Evolutionary conservation across 1,140 invertebrate genomes (phyloP).

Genomic region (Aphelenchoides avenae): DNA sequence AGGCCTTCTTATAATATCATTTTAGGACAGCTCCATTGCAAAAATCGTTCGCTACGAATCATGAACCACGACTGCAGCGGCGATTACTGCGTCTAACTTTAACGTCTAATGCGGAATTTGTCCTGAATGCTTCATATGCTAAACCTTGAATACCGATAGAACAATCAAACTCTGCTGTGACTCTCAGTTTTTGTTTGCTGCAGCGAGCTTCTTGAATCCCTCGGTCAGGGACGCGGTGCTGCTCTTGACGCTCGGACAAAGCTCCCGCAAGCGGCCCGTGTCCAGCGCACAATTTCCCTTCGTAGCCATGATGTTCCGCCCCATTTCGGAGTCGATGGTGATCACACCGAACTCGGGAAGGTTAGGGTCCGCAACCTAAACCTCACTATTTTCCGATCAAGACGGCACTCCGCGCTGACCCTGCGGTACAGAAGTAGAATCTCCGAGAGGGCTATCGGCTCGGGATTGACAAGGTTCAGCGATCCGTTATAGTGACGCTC

Average conservation of each 20-base stretch:
- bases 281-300: slow-evolving; percentile 57
- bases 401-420: slow-evolving; percentile 22
- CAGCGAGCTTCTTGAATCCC: slow-evolving; percentile 32
- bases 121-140: no score
- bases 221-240: slow-evolving; percentile 32
- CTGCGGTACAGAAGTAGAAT: slow-evolving; percentile 57
- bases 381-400: neutral
- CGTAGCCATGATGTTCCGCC: slow-evolving; percentile 45
- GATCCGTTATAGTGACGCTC: slow-evolving; percentile 47
- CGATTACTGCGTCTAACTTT: no score
- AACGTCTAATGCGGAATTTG: no score
- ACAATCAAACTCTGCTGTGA: neutral
- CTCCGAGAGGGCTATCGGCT: slow-evolving; percentile 50
- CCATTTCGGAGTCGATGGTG: slow-evolving; percentile 44
- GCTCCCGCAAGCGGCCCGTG: slow-evolving; percentile 25
- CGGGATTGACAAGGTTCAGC: slow-evolving; percentile 55
- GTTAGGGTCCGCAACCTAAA: slow-evolving; percentile 41
- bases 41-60: no score
- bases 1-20: no score
- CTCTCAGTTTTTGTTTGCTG: slow-evolving; percentile 3
- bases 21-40: no score
- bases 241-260: slow-evolving; percentile 29
- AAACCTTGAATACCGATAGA: no score
- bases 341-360: slow-evolving; percentile 37
- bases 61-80: no score